Percentiles rank a stretch among this genome's conserved stretches.
These are phyloP conservation scores for Acomys russatus DNA, from an alignment of 2,797 vertebrate genomes.

Conservation along the genomic window DNA sequence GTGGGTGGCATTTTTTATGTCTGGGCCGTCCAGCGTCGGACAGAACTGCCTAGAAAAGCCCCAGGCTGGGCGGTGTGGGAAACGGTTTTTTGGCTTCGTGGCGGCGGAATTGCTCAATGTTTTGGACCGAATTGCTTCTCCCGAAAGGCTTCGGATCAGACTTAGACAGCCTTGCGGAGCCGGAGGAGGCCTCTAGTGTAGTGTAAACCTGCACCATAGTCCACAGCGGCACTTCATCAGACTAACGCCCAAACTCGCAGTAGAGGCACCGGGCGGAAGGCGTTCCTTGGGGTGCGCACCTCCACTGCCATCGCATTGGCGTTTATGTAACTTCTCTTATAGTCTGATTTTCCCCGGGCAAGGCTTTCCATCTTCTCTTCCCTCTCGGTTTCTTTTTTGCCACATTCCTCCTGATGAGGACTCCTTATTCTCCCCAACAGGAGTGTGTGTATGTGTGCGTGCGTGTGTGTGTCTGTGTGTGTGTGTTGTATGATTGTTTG, in stretches of 20 bases:
- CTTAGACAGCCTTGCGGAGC: conserved; percentile 79
- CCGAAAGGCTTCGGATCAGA: conserved; percentile 82
- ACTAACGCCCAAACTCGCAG: not conserved
- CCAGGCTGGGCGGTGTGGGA: conserved; percentile 75
- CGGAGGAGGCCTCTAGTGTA: conserved; percentile 49
- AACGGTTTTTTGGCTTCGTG: conserved; percentile 80
- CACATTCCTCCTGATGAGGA: not conserved
- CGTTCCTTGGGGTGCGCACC: not conserved
- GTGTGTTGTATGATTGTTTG: not conserved
- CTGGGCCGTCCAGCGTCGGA: not conserved
- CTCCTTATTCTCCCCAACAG: not conserved
- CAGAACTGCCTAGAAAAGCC: conserved; percentile 69
- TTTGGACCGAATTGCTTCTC: conserved; percentile 84
- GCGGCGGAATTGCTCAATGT: conserved; percentile 80
- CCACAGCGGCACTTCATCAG: not conserved
- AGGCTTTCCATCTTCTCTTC: not conserved
- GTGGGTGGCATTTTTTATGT: not conserved
- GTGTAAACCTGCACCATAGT: not conserved
- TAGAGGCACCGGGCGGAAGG: not conserved
- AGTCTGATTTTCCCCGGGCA: not conserved
- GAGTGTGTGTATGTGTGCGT: not conserved
- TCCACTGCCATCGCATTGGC: not conserved
- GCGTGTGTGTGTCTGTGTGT: not conserved
- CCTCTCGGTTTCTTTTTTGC: not conserved
- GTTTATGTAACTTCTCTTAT: not conserved